A percentile compares a stretch with the other conserved stretches of the same genome.
These are phyloP conservation scores for Holcopasites calliopsidis DNA, from an alignment of 1,140 invertebrate genomes.

Conservation along the genomic window DNA sequence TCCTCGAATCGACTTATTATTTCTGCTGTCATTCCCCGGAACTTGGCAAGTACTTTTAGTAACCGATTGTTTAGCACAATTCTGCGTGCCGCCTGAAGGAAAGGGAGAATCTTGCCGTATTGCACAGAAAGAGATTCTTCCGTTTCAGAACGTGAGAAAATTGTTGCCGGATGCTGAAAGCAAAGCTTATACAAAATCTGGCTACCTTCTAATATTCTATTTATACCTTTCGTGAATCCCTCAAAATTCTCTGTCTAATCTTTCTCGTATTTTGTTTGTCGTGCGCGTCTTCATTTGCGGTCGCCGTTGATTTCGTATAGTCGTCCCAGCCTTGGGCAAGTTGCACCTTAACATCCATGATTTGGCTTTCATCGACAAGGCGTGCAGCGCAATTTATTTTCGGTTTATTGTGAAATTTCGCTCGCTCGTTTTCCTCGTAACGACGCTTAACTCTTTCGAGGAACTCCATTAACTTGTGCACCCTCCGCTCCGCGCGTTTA, in stretches of 20 bases:
- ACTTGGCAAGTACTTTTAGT: slow-evolving; percentile 4
- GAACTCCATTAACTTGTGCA: not conserved
- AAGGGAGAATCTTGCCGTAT: not conserved
- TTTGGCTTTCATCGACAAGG: not conserved
- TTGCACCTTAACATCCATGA: not conserved
- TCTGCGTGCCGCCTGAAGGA: slow-evolving; percentile 21
- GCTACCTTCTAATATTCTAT: not conserved
- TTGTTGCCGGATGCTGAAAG: not conserved
- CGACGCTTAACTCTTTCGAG: not conserved
- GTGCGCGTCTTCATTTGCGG: not conserved
- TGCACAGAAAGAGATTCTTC: not conserved
- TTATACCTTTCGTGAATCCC: not conserved
- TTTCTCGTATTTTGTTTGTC: not conserved
- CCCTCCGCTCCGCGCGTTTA: not conserved
- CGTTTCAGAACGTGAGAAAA: not conserved
- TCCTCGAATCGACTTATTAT: not conserved
- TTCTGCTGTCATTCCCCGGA: not conserved
- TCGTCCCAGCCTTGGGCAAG: slow-evolving; percentile 10
- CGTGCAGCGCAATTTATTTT: slow-evolving; percentile 7
- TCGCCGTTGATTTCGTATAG: not conserved
- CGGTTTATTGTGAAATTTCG: not conserved
- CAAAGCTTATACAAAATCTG: not conserved
- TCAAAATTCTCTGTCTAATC: slow-evolving; percentile 17
- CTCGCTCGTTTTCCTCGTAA: not conserved
- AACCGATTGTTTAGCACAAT: slow-evolving; percentile 23